phyloP scores from a whole-genome alignment of 1,140 invertebrate genomes.

The Saccostrea echinata region DNA sequence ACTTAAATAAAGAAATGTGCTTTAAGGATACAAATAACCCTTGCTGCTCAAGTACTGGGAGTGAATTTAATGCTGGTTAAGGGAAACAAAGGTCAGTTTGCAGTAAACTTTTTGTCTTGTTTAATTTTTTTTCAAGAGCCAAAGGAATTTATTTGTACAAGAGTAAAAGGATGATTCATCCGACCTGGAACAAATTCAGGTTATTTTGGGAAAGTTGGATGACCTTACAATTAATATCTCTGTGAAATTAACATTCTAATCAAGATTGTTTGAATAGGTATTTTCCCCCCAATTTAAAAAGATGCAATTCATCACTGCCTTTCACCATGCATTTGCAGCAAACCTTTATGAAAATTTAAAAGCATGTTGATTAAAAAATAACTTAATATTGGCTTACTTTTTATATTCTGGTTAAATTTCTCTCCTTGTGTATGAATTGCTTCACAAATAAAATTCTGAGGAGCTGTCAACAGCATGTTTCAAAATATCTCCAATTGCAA shows the following conservation, averaged over 20 bases:
- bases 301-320: constrained; percentile 11
- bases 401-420: neutral
- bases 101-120: neutral
- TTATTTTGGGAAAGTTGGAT: neutral
- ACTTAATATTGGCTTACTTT: constrained; percentile 10
- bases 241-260: constrained; percentile 13
- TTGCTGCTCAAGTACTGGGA: no score
- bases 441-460: constrained; percentile 9
- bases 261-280: neutral
- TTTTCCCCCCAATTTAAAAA: neutral
- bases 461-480: constrained; percentile 24
- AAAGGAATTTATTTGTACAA: constrained; percentile 24
- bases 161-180: neutral
- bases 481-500: neutral
- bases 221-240: neutral
- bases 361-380: neutral
- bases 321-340: neutral
- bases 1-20: no score
- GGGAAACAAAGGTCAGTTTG: neutral
- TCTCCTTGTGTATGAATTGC: neutral
- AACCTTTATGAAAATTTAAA: neutral
- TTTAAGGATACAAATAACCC: no score
- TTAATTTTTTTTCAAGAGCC: constrained; percentile 3
- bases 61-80: neutral
- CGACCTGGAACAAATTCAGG: neutral